Conservation (phyloP, 2,113 vertebrate species). For the Cottus gobio region DNA sequence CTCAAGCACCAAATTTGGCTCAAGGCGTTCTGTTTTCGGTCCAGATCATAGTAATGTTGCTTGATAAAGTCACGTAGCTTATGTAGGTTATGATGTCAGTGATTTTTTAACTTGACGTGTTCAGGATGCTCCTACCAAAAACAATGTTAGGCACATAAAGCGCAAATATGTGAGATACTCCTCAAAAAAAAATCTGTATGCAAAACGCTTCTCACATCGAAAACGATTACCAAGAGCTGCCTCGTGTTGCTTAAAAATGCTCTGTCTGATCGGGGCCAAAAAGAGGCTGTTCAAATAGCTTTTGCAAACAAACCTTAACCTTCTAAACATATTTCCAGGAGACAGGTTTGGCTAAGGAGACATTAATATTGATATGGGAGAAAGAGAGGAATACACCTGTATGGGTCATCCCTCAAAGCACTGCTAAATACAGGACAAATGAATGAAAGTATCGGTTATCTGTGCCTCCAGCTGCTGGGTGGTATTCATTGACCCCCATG, state of each 20-base stretch:
- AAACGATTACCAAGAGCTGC: too few relatives aligned
- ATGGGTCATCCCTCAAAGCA: background rate
- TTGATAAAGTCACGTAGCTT: background rate
- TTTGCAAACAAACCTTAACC: background rate
- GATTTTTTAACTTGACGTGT: too few relatives aligned
- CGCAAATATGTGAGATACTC: too few relatives aligned
- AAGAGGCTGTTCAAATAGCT: background rate
- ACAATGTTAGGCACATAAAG: too few relatives aligned
- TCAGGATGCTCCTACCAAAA: too few relatives aligned
- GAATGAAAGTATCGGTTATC: conserved; percentile 1
- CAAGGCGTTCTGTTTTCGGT: background rate
- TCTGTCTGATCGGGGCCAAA: too few relatives aligned
- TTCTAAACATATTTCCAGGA: background rate
- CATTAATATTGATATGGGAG: background rate
- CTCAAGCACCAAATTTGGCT: background rate
- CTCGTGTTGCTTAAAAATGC: too few relatives aligned
- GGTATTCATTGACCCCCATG: conserved; percentile 35
- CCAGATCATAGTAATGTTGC: background rate
- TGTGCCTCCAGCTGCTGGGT: background rate
- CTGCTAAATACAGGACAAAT: background rate
- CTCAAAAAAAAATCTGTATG: too few relatives aligned
- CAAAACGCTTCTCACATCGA: too few relatives aligned
- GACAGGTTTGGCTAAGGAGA: background rate
- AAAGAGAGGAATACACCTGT: background rate
- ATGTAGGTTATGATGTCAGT: too few relatives aligned